Percentiles rank a stretch among this genome's conserved stretches.
Evolutionary conservation across 2,113 vertebrate genomes (phyloP).

Genomic region (Hyaena hyaena): DNA sequence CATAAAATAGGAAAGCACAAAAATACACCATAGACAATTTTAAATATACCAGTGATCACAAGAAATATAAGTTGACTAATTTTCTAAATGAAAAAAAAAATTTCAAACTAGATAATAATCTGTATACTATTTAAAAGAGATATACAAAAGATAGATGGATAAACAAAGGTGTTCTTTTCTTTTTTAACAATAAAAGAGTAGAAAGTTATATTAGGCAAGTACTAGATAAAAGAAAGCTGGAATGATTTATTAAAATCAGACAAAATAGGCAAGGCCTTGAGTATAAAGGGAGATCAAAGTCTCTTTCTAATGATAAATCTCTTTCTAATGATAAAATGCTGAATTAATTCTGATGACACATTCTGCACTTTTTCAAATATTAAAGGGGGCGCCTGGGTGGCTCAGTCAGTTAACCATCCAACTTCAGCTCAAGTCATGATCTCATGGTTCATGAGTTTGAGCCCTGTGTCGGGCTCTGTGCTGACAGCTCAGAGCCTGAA

Average conservation of each 20-base stretch:
- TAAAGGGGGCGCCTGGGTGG: neutral
- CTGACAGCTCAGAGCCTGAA: too few species aligned
- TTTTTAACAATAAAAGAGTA: neutral
- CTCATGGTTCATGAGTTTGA: too few species aligned
- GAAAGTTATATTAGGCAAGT: neutral
- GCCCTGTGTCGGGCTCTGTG: too few species aligned
- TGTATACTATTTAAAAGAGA: neutral
- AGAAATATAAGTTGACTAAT: neutral
- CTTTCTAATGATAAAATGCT: neutral
- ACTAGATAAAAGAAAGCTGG: neutral
- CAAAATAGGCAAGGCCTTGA: neutral
- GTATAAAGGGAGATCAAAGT: neutral
- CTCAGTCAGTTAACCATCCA: too few species aligned
- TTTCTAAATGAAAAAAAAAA: neutral
- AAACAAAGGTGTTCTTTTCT: neutral
- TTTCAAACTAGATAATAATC: neutral
- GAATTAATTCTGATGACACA: neutral
- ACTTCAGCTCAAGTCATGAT: too few species aligned
- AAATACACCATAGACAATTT: neutral
- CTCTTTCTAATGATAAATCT: neutral
- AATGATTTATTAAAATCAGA: neutral
- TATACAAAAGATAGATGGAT: neutral
- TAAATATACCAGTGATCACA: neutral
- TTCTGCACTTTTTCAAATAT: neutral
- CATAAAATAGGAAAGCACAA: neutral